phyloP scores from a whole-genome alignment of 2,797 vertebrate species.

The Ataeniobius toweri region DNA sequence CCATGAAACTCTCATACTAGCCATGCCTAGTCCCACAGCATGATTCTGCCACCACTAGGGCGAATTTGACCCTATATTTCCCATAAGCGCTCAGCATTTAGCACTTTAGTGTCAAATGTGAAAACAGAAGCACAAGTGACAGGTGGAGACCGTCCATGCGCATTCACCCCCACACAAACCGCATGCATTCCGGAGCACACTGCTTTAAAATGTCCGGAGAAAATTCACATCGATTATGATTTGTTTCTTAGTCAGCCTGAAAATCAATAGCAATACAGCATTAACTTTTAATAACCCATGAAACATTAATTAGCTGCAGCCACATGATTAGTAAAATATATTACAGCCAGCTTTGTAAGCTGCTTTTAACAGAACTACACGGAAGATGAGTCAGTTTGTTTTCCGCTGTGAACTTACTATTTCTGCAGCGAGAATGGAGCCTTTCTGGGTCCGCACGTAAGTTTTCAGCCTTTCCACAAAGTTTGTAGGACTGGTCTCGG shows the following conservation, averaged over 20 bases:
- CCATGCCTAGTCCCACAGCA: background rate
- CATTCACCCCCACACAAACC: conserved; percentile 7
- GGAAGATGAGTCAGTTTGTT: background rate
- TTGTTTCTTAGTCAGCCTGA: background rate
- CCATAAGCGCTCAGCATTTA: conserved; percentile 44
- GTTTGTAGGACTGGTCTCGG: conserved; percentile 3
- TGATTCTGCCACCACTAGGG: background rate
- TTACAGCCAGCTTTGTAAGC: accelerated
- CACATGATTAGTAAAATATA: background rate
- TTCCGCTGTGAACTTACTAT: conserved; percentile 71
- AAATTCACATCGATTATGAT: background rate
- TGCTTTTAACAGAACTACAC: accelerated
- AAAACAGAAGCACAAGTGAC: conserved; percentile 50
- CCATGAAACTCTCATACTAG: background rate
- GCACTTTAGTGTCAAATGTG: conserved; percentile 56
- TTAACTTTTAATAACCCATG: background rate
- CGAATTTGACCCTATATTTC: conserved; percentile 35
- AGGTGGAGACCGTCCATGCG: conserved; percentile 58
- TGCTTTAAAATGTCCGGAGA: too few relatives aligned
- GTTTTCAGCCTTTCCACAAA: conserved; percentile 66
- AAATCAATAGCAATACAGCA: conserved; percentile 20
- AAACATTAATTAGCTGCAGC: conserved; percentile 23
- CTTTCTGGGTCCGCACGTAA: conserved; percentile 78
- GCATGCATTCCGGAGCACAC: conserved; percentile 52
- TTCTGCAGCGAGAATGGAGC: conserved; percentile 71